phyloP scores from a whole-genome alignment of 64 coral and sea anemone genomes.

The Montipora foliosa region DNA sequence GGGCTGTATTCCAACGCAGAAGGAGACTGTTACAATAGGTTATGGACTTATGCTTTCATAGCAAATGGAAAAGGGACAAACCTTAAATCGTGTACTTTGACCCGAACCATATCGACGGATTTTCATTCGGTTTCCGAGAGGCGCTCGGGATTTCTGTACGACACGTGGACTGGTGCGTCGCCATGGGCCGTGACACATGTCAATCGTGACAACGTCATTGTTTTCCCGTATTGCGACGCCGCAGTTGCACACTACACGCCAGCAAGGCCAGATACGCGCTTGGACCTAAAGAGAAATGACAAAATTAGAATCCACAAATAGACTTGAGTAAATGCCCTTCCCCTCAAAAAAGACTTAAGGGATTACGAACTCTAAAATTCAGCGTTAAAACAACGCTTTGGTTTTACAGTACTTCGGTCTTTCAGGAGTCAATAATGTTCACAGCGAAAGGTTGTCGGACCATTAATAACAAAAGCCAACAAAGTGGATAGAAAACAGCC shows the following conservation, averaged over 20 bases:
- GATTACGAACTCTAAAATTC: no score
- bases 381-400: no score
- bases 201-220: slow-evolving; percentile 80
- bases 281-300: slow-evolving; percentile 58
- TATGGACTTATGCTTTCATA: no score
- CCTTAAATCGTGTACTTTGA: slow-evolving; percentile 86
- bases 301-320: background rate
- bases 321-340: background rate
- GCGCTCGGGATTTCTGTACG: slow-evolving; percentile 64
- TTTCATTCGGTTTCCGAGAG: slow-evolving; percentile 80
- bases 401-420: no score
- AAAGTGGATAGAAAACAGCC: no score
- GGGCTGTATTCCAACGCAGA: no score
- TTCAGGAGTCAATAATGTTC: no score
- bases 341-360: no score
- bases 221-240: slow-evolving; percentile 89
- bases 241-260: slow-evolving; percentile 96
- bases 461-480: no score
- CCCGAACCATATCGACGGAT: slow-evolving; percentile 67
- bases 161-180: slow-evolving; percentile 68
- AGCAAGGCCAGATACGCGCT: slow-evolving; percentile 92
- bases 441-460: no score
- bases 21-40: no score
- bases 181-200: slow-evolving; percentile 89
- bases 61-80: background rate